phyloP scores from a whole-genome alignment of 2,888 invertebrate species.

The Apoda limacodes region DNA sequence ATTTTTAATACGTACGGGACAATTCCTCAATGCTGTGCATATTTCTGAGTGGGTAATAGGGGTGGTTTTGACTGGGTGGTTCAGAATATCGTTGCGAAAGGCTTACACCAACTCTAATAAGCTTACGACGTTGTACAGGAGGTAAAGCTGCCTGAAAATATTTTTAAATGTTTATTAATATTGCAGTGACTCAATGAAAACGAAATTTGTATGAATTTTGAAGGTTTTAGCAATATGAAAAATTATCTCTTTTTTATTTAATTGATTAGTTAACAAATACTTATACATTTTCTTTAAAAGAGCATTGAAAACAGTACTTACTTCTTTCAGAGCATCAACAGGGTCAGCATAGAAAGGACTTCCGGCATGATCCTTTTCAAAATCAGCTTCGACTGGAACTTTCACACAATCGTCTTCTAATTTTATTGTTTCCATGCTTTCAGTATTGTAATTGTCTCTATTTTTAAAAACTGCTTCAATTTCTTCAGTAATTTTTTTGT shows the following conservation, averaged over 20 bases:
- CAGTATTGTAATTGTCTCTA: constrained; percentile 47
- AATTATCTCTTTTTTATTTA: neutral
- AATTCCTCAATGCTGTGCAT: constrained; percentile 68
- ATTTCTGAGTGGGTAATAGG: constrained; percentile 59
- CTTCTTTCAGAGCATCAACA: constrained; percentile 82
- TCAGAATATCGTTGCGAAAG: constrained; percentile 72
- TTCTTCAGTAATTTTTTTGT: constrained; percentile 62
- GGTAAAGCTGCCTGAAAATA: constrained; percentile 47
- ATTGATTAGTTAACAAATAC: too few species aligned
- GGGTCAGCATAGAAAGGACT: constrained; percentile 93
- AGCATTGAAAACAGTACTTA: constrained; percentile 26
- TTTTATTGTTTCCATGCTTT: constrained; percentile 64
- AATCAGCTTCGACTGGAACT: constrained; percentile 36
- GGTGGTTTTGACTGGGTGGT: constrained; percentile 65
- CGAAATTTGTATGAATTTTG: too few species aligned
- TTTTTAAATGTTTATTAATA: too few species aligned
- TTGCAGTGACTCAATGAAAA: too few species aligned
- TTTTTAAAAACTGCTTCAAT: constrained; percentile 54
- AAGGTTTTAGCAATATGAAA: constrained; percentile 2
- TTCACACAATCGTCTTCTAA: constrained; percentile 48
- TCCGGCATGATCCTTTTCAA: constrained; percentile 74
- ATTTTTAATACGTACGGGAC: constrained; percentile 53
- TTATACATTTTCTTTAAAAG: too few species aligned
- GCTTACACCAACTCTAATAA: constrained; percentile 48
- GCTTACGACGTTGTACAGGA: constrained; percentile 55